These are phyloP conservation scores for Phocoena phocoena DNA, from an alignment of 2,113 vertebrate species.

Conservation along the genomic window DNA sequence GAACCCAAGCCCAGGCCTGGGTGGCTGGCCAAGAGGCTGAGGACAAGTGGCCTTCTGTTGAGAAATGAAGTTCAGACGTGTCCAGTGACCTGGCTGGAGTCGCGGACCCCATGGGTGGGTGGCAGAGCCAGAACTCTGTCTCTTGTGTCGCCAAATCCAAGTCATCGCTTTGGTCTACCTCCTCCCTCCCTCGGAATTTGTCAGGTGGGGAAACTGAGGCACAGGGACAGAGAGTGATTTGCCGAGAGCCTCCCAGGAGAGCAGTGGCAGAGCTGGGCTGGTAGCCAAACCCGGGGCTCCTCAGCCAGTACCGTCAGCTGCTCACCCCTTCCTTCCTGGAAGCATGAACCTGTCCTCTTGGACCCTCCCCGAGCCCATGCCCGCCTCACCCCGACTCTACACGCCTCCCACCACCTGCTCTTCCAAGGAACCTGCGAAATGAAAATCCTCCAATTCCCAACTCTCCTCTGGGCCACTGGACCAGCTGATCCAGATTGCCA, in stretches of 20 bases:
- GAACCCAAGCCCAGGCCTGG: background rate
- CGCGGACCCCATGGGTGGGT: rapidly evolving
- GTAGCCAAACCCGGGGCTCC: rapidly evolving
- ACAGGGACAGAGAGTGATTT: background rate
- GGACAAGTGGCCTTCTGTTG: background rate
- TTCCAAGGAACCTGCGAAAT: background rate
- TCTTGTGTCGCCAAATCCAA: background rate
- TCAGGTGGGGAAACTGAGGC: background rate
- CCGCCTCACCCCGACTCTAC: no score
- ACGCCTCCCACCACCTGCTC: background rate
- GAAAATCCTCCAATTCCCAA: background rate
- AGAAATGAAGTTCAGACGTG: no score
- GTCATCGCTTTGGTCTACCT: background rate
- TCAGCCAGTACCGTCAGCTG: background rate
- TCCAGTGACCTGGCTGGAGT: background rate
- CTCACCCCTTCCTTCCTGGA: background rate
- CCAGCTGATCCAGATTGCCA: background rate
- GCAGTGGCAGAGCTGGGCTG: background rate
- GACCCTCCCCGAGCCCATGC: rapidly evolving
- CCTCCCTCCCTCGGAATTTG: background rate
- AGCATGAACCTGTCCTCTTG: background rate
- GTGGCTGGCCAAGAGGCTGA: background rate
- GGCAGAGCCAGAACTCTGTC: background rate
- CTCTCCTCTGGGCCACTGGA: background rate
- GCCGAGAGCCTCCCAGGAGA: background rate